phyloP scores from a whole-genome alignment of 2,888 invertebrate species.

The Tetanocera ferruginea region DNA sequence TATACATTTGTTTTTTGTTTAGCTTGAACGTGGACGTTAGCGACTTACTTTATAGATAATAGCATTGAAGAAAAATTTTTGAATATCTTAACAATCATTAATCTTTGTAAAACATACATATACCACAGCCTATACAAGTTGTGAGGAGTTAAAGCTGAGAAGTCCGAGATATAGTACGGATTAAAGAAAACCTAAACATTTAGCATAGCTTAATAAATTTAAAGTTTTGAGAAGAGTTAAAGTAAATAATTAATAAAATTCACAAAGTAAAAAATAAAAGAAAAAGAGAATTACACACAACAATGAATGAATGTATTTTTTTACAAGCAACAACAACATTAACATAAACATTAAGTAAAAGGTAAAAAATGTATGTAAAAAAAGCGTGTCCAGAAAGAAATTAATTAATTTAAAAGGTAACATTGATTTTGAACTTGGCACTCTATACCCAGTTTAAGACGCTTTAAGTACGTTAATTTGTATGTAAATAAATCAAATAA shows the following conservation, averaged over 20 bases:
- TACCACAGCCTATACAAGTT: too few relatives aligned
- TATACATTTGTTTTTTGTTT: too few relatives aligned
- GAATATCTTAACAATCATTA: not conserved
- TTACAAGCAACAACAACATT: constrained; percentile 22
- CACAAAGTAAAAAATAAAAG: not conserved
- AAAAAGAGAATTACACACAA: not conserved
- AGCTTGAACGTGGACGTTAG: too few relatives aligned
- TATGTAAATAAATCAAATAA: too few relatives aligned
- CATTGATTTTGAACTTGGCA: too few relatives aligned
- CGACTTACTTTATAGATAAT: constrained; percentile 14
- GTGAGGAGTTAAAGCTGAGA: too few relatives aligned
- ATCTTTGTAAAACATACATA: not conserved
- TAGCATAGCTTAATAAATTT: not conserved
- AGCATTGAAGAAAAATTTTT: not conserved
- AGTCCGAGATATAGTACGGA: too few relatives aligned
- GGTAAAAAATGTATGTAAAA: not conserved
- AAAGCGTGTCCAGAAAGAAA: too few relatives aligned
- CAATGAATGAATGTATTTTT: constrained; percentile 28
- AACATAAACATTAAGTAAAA: constrained; percentile 5
- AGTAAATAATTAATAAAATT: constrained; percentile 1
- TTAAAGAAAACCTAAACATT: not conserved
- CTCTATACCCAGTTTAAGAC: too few relatives aligned
- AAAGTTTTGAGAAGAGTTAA: constrained; percentile 9
- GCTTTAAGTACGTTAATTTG: too few relatives aligned
- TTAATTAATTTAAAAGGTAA: too few relatives aligned